Percentiles rank a stretch among this genome's conserved stretches.
Conservation (phyloP, 2,888 invertebrate species). For the Chaitophorus viminalis region DNA sequence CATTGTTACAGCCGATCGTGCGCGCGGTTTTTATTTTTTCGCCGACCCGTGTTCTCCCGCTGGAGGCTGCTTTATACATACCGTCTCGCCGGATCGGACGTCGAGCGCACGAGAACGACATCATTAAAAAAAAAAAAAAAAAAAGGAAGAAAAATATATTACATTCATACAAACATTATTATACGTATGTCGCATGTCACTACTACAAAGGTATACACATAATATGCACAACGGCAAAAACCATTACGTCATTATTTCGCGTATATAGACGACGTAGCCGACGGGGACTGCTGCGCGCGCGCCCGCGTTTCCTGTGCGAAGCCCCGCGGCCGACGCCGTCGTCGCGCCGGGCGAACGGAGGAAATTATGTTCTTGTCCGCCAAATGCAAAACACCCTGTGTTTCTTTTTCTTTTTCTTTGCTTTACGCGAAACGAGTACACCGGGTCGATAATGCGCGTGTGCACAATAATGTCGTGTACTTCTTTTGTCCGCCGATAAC, state of each 20-base stretch:
- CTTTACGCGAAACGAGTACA: background rate
- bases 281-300: slow-evolving; percentile 14
- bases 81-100: slow-evolving; percentile 50
- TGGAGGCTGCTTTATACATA: slow-evolving; percentile 12
- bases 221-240: slow-evolving; percentile 32
- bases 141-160: background rate
- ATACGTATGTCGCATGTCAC: slow-evolving; percentile 12
- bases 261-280: background rate
- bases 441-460: slow-evolving; percentile 21
- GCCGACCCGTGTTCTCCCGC: background rate
- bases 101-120: slow-evolving; percentile 41
- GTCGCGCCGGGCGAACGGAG: background rate
- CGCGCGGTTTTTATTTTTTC: background rate
- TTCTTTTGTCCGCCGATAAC: slow-evolving; percentile 46
- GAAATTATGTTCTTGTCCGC: slow-evolving; percentile 32
- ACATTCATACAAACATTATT: slow-evolving; percentile 8
- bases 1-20: slow-evolving; percentile 6
- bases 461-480: slow-evolving; percentile 6
- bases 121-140: slow-evolving; percentile 49
- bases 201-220: slow-evolving; percentile 8
- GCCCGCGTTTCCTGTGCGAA: slow-evolving; percentile 30
- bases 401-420: background rate
- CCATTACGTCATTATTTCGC: slow-evolving; percentile 56
- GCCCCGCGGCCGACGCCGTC: slow-evolving; percentile 15
- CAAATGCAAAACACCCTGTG: slow-evolving; percentile 37